Percentiles rank a stretch among this genome's conserved stretches.
phyloP scores from a whole-genome alignment of 2,113 vertebrate species.

The Cyanistes caeruleus region DNA sequence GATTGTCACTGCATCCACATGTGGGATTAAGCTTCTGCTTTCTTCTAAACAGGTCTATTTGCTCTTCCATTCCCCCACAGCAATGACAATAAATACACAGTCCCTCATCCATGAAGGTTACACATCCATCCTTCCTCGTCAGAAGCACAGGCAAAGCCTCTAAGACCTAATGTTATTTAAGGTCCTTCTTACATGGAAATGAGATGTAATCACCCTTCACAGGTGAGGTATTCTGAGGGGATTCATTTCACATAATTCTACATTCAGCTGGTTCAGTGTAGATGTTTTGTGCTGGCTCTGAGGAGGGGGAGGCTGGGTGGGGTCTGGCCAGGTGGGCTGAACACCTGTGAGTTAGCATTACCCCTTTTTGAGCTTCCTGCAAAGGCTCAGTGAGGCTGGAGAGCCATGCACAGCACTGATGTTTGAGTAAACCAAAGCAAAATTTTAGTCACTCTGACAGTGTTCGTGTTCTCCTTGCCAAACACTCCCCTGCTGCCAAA shows the following conservation, averaged over 20 bases:
- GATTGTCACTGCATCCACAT: not conserved
- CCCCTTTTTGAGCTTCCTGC: not conserved
- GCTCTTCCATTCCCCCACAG: not conserved
- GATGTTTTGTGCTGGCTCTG: not conserved
- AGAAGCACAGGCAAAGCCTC: not conserved
- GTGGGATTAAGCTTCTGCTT: not conserved
- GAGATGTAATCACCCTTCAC: conserved; percentile 35
- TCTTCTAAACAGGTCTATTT: not conserved
- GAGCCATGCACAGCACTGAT: not conserved
- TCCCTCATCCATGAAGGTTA: conserved; percentile 5
- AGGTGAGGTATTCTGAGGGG: not conserved
- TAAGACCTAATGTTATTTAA: not conserved
- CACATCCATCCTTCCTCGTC: not conserved
- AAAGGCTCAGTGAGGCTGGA: not conserved
- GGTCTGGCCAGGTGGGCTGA: not conserved
- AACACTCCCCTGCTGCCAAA: not conserved
- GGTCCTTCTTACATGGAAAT: not conserved
- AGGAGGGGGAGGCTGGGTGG: not conserved
- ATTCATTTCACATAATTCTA: not conserved
- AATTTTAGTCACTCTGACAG: not conserved
- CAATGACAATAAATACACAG: not conserved
- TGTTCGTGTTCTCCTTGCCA: not conserved
- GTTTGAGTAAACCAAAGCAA: not conserved
- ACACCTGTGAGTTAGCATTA: rapidly evolving
- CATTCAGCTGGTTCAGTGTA: not conserved